Percentiles rank a stretch among this genome's conserved stretches.
phyloP scores from a whole-genome alignment of 2,113 vertebrate species.

The Saguinus imperator region DNA sequence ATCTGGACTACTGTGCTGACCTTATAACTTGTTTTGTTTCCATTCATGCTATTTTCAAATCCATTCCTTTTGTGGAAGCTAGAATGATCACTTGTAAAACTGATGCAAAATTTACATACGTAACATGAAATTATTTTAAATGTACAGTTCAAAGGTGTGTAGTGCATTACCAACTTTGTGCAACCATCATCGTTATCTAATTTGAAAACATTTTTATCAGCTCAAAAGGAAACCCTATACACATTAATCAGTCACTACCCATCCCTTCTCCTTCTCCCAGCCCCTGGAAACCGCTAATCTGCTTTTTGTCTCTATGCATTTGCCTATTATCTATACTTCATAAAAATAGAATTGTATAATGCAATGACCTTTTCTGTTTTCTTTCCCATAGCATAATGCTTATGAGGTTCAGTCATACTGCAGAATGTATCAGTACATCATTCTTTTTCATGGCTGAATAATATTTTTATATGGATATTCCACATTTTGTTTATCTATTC shows the following conservation, averaged over 20 bases:
- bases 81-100: background rate
- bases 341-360: background rate
- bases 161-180: background rate
- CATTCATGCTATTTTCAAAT: slow-evolving; percentile 35
- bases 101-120: background rate
- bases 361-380: background rate
- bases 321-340: background rate
- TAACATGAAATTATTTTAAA: slow-evolving; percentile 27
- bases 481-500: background rate
- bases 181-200: background rate
- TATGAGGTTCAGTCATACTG: background rate
- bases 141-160: background rate
- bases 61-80: background rate
- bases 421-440: background rate
- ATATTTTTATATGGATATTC: background rate
- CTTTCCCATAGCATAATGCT: background rate
- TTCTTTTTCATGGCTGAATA: background rate
- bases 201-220: background rate
- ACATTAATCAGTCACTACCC: background rate
- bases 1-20: background rate
- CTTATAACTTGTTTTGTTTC: slow-evolving; percentile 5
- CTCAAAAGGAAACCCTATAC: background rate
- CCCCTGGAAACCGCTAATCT: background rate
- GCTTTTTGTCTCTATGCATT: background rate
- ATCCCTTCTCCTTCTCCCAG: background rate